Base-by-base conservation (phyloP, 2,888 invertebrate species). In the Tipula confusa region DNA sequence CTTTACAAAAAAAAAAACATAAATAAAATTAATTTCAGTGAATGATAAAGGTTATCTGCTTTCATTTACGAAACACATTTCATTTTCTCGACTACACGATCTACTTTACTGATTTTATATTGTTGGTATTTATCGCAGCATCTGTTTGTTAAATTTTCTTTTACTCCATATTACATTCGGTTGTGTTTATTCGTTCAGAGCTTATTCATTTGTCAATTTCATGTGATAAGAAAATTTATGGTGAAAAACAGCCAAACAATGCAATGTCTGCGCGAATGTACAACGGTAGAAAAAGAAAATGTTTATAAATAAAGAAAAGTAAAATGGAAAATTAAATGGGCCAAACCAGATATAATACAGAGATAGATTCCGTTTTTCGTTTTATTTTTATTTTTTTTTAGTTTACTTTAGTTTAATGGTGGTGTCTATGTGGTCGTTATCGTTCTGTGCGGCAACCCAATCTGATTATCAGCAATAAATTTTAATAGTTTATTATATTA, bases 201-300 rank as follows among this genome's bases (percentile, higher is more conserved):
- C 2, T 64, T 64, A 64, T 64, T 64, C 64, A 64, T 64, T 64
- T 64, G 64, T 64, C 64, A 64, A 64, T 64, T 64, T 64, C 64
- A 64, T 64, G 64, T 64, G 64, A 64, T 64, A 64, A 64, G 64
- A 64, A 64, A 64, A 64, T 64, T 64, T 64, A 64, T 64, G 64
- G 64, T 64, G 64, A 64, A 24, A 24, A 64, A 24, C 64, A 64
- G 24, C 7, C 64, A 64, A 64, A 64, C 18, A 64, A 64, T 9
- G 64, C 18, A 64, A 64, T 64, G 24, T 6, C 9, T 64, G 43
- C n/a, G n/a, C n/a, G n/a, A n/a, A n/a, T 15, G 24, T 64, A 64
- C 24, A 2, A 38, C 9, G n/a, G n/a, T n/a, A n/a, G n/a, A n/a
- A n/a, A n/a, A n/a, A n/a, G n/a, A n/a, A n/a, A n/a, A n/a, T n/a